Conservation (phyloP, 2,797 vertebrate genomes). For the Euthynnus affinis region DNA sequence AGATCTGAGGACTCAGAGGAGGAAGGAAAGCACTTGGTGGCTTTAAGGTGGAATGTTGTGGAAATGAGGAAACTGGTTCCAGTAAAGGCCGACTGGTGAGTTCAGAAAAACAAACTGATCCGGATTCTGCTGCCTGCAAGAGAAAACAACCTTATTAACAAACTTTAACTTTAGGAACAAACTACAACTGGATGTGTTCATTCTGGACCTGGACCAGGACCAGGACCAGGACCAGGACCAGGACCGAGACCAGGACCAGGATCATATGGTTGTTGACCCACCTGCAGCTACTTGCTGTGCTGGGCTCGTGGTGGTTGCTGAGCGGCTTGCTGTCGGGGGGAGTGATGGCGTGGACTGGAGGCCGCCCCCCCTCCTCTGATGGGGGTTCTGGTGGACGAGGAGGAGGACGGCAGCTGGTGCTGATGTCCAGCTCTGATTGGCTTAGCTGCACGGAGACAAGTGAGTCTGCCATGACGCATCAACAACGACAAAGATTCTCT, state of each 20-base stretch:
- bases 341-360: slow-evolving; percentile 84
- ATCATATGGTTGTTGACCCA: slow-evolving; percentile 1
- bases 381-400: slow-evolving; percentile 84
- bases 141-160: background rate
- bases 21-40: slow-evolving; percentile 48
- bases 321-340: slow-evolving; percentile 42
- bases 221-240: too few relatives aligned
- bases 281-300: slow-evolving; percentile 54
- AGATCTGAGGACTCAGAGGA: background rate
- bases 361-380: slow-evolving; percentile 87
- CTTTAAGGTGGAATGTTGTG: slow-evolving; percentile 30
- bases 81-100: slow-evolving; percentile 70
- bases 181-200: too few relatives aligned
- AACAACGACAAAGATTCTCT: too few relatives aligned
- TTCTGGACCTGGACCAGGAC: too few relatives aligned
- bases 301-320: slow-evolving; percentile 39
- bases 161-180: background rate
- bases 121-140: slow-evolving; percentile 28
- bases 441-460: slow-evolving; percentile 86
- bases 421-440: slow-evolving; percentile 96
- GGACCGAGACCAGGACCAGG: background rate
- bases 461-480: background rate
- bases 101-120: slow-evolving; percentile 28
- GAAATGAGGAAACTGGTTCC: slow-evolving; percentile 52
- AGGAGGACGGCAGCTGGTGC: slow-evolving; percentile 81